Percentiles rank a stretch among this genome's conserved stretches.
These are phyloP conservation scores for Rhagoletis pomonella DNA, from an alignment of 1,140 invertebrate species.

Conservation along the genomic window DNA sequence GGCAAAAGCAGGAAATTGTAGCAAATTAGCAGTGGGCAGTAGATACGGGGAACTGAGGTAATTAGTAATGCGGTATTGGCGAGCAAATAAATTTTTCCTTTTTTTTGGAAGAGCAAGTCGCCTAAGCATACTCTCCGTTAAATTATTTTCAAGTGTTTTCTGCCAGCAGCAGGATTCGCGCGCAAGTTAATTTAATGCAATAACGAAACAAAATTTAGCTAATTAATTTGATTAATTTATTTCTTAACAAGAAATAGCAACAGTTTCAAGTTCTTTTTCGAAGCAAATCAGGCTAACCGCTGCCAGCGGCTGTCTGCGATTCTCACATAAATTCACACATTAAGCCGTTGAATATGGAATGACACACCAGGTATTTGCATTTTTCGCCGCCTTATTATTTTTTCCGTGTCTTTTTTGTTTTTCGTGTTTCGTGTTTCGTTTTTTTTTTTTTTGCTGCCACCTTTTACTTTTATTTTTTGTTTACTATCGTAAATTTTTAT, in stretches of 20 bases:
- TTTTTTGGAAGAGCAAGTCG: background rate
- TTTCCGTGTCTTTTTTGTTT: background rate
- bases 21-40: slow-evolving; percentile 68
- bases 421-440: background rate
- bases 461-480: background rate
- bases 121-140: no score
- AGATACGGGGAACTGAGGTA: slow-evolving; percentile 61
- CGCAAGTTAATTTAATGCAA: no score
- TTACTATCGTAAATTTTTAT: slow-evolving; percentile 44
- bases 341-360: background rate
- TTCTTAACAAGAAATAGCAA: background rate
- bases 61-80: slow-evolving; percentile 68
- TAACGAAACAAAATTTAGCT: background rate
- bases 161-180: no score
- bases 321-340: slow-evolving; percentile 42
- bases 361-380: slow-evolving; percentile 5
- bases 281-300: background rate
- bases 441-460: background rate
- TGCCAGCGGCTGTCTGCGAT: background rate
- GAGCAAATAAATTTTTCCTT: background rate
- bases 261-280: background rate
- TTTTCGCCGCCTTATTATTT: background rate
- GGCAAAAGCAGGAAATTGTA: slow-evolving; percentile 72
- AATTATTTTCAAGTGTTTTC: no score
- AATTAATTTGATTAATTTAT: background rate